Base-by-base conservation (phyloP, 2,797 vertebrate genomes). In the Tenualosa thibaudeaui region DNA sequence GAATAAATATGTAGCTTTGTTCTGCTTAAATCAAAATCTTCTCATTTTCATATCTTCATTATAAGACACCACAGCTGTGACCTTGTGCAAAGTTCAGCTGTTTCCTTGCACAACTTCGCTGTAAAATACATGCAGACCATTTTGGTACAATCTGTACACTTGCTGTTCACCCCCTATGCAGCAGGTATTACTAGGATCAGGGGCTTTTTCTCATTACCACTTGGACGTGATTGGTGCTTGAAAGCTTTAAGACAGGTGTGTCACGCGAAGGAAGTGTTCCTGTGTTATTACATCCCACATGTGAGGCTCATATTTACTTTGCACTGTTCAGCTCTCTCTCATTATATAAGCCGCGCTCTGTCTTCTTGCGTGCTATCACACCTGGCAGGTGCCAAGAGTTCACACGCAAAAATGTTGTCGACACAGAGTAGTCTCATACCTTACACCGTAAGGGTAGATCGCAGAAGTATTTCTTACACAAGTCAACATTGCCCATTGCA, bases 361-460 rank as follows among this genome's bases (percentile, higher is more conserved):
- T 81, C 86, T 12, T 53, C 65, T 89, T 88, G 90, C 89, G 88
- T 87, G 84, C 88, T 89, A 88, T 90, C 84, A 90, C 81, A 87
- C 82, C 87, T 94, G 94, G 94, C 84, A 6, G 0, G 53, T 6
- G 92, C 94, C 94, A 95, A 91, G 89, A 85, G 91, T 92, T 95
- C 92, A 94, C 94, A 95, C 92, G 93, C 93, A 92, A 95, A 91
- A 85, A 87, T 89, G 91, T 78, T 94, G 90, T 90, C 84, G 89
- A 87, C 90, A 88, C 89, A 90, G 86, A 75, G 81, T 83, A 81
- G 84, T 85, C 87, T 84, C 89, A 62, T 86, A 60, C 86, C 86
- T 82, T 86, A 81, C 86, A 81, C 83, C 83, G 85, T 90, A 90
- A 89, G 83, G 91, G 89, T 84, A 82, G 37, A 91, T 88, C 88